These are phyloP conservation scores for Chrysopa pallens DNA, from an alignment of 1,140 invertebrate genomes.

Conservation along the genomic window DNA sequence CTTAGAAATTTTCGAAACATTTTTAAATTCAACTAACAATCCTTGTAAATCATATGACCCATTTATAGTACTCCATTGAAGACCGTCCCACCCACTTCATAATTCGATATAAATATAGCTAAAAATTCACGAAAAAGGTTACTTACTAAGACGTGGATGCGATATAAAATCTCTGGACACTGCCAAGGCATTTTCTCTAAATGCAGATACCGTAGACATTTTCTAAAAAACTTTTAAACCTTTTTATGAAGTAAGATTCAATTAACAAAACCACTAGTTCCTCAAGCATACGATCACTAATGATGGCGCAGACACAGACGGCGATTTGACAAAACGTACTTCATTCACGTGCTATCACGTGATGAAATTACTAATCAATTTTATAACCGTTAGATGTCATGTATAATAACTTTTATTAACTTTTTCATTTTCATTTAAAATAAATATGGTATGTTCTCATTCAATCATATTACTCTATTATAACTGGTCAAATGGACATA, in stretches of 20 bases:
- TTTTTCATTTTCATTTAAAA: too few relatives aligned
- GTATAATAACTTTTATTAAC: too few relatives aligned
- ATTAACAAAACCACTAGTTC: too few relatives aligned
- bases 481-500: too few relatives aligned
- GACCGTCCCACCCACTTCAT: constrained; percentile 11
- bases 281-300: too few relatives aligned
- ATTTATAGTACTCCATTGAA: constrained; percentile 9
- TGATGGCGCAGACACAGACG: too few relatives aligned
- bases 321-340: constrained; percentile 8
- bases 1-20: background rate
- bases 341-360: constrained; percentile 33
- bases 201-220: constrained; percentile 26
- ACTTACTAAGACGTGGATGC: constrained; percentile 93
- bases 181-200: constrained; percentile 70
- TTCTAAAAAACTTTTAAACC: too few relatives aligned
- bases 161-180: constrained; percentile 93
- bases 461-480: too few relatives aligned
- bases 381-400: background rate
- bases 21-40: background rate
- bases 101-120: background rate
- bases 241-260: too few relatives aligned
- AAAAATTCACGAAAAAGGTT: constrained; percentile 5
- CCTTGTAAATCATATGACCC: constrained; percentile 13
- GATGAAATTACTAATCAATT: constrained; percentile 9
- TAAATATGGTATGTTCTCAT: too few relatives aligned